Percentiles rank a stretch among this genome's conserved stretches.
These are phyloP conservation scores for Aporrectodea caliginosa DNA, from an alignment of 1,140 invertebrate genomes.

Conservation along the genomic window DNA sequence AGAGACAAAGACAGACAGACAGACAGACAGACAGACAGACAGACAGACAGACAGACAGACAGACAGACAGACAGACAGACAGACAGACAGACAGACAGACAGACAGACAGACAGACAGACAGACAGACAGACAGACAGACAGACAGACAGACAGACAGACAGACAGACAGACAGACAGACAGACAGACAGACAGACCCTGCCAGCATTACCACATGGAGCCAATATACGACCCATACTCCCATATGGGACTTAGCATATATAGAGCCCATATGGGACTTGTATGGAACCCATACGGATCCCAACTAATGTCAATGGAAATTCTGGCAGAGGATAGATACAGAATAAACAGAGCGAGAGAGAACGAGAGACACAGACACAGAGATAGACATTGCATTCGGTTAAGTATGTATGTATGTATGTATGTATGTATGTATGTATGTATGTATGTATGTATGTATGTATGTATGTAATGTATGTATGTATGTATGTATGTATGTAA, in stretches of 20 bases:
- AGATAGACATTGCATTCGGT: background rate
- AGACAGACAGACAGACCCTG: background rate
- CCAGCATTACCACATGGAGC: too few relatives aligned
- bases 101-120: conserved; percentile 14
- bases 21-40: conserved; percentile 2
- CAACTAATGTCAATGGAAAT: background rate
- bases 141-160: background rate
- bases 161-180: background rate
- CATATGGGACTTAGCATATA: too few relatives aligned
- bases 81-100: conserved; percentile 14
- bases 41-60: conserved; percentile 20
- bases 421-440: background rate
- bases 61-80: conserved; percentile 22
- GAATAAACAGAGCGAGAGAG: background rate
- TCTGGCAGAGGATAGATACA: background rate
- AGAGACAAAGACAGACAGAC: background rate
- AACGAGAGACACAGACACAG: background rate
- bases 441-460: background rate
- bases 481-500: too few relatives aligned
- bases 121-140: conserved; percentile 6
- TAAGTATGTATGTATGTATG: background rate
- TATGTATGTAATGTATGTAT: too few relatives aligned
- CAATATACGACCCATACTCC: too few relatives aligned
- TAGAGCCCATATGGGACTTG: too few relatives aligned
- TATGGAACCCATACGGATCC: background rate